Evolutionary conservation across 2,797 vertebrate genomes (phyloP).

Genomic region (Caiman crocodilus): DNA sequence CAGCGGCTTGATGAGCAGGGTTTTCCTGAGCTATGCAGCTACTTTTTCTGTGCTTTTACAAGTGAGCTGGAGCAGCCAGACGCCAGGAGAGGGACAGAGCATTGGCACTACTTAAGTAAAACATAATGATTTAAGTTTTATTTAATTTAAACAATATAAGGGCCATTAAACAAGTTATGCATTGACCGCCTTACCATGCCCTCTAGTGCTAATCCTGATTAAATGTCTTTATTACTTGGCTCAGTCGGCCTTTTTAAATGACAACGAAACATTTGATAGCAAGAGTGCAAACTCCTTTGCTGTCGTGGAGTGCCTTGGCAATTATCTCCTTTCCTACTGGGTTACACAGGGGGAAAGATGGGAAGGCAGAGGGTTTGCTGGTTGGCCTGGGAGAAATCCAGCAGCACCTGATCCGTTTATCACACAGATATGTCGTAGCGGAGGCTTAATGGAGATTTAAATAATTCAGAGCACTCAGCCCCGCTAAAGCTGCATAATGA

Average conservation of each 20-base stretch:
- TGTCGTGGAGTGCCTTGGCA: slow-evolving; percentile 3
- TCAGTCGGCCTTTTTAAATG: slow-evolving; percentile 70
- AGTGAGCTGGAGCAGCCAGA: neutral
- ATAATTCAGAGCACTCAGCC: slow-evolving; percentile 91
- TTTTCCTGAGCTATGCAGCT: neutral
- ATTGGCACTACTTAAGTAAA: slow-evolving; percentile 28
- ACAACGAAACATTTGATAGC: slow-evolving; percentile 54
- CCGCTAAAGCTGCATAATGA: slow-evolving; percentile 88
- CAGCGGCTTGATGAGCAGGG: neutral
- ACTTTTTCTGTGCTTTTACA: neutral
- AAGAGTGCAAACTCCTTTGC: slow-evolving; percentile 33
- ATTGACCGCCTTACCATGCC: slow-evolving; percentile 68
- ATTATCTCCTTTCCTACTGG: slow-evolving; percentile 64
- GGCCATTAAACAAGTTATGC: slow-evolving; percentile 67
- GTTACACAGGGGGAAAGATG: slow-evolving; percentile 52
- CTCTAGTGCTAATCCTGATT: slow-evolving; percentile 65
- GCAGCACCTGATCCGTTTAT: slow-evolving; percentile 84
- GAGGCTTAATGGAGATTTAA: slow-evolving; percentile 90
- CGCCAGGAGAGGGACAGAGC: neutral
- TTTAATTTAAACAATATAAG: slow-evolving; percentile 75
- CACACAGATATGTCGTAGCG: slow-evolving; percentile 83
- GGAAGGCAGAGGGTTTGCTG: slow-evolving; percentile 20
- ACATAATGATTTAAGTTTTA: slow-evolving; percentile 66
- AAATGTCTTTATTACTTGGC: slow-evolving; percentile 73
- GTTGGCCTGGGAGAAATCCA: slow-evolving; percentile 72